These are phyloP conservation scores for Ranitomeya imitator DNA, from an alignment of 2,113 vertebrate species.

Conservation along the genomic window DNA sequence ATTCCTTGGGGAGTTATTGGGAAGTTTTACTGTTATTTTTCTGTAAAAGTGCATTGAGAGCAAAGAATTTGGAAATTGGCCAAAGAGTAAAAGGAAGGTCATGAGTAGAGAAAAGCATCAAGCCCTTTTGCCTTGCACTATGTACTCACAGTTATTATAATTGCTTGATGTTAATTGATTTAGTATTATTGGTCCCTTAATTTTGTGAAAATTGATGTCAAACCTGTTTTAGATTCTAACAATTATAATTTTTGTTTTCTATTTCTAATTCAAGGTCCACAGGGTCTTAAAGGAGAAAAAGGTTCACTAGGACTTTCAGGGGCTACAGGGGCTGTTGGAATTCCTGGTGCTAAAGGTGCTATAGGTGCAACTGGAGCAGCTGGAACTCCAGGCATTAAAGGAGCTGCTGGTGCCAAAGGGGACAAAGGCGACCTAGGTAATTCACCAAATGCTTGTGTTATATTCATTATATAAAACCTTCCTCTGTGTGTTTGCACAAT, in stretches of 20 bases:
- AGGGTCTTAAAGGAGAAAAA: slow-evolving; percentile 48
- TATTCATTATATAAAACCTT: not conserved
- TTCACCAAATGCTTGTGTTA: not conserved
- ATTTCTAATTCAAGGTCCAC: not conserved
- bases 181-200: not conserved
- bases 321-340: slow-evolving; percentile 9
- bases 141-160: not conserved
- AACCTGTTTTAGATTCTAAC: not conserved
- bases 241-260: not conserved
- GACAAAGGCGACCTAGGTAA: slow-evolving; percentile 36
- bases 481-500: not conserved
- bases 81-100: not conserved
- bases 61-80: no score
- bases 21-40: no score
- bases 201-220: not conserved
- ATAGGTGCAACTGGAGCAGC: slow-evolving; percentile 5
- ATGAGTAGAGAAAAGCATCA: not conserved
- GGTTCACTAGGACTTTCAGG: slow-evolving; percentile 12
- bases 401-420: slow-evolving; percentile 16
- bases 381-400: slow-evolving; percentile 22
- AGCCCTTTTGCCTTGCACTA: not conserved
- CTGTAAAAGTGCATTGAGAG: no score
- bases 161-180: no score
- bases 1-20: no score
- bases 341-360: slow-evolving; percentile 22